Percentiles rank a stretch among this genome's conserved stretches.
phyloP scores from a whole-genome alignment of 2,888 invertebrate genomes.

The Ceraclea dissimilis region DNA sequence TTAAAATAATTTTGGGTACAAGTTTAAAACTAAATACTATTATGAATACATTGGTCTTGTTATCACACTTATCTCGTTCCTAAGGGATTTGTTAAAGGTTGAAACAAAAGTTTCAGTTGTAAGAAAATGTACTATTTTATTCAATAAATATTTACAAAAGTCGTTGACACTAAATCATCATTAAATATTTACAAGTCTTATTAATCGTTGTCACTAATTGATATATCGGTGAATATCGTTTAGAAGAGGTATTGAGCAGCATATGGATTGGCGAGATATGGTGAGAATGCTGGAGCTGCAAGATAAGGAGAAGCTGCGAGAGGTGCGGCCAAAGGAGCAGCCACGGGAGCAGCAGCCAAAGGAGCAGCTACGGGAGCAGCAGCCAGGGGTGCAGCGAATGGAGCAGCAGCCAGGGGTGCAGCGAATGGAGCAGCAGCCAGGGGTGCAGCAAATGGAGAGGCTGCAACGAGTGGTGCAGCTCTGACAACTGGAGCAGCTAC shows the following conservation, averaged over 20 bases:
- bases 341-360: constrained; percentile 19
- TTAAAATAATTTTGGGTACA: no score
- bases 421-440: constrained; percentile 28
- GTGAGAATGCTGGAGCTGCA: constrained; percentile 4
- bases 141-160: no score
- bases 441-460: constrained; percentile 19
- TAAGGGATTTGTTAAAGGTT: not conserved
- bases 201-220: no score
- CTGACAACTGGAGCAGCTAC: constrained; percentile 32
- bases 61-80: no score
- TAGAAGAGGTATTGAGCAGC: no score
- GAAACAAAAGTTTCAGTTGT: not conserved
- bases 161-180: no score
- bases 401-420: constrained; percentile 24
- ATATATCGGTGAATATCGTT: no score
- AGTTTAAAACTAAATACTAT: no score
- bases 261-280: constrained; percentile 11
- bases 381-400: constrained; percentile 15
- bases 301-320: constrained; percentile 6
- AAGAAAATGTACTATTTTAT: not conserved
- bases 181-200: no score
- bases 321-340: constrained; percentile 14
- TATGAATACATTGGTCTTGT: no score
- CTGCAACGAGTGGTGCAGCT: constrained; percentile 17
- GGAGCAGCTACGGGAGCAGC: constrained; percentile 18